Conservation (phyloP, 2,797 vertebrate species). For the Setipinna tenuifilis region DNA sequence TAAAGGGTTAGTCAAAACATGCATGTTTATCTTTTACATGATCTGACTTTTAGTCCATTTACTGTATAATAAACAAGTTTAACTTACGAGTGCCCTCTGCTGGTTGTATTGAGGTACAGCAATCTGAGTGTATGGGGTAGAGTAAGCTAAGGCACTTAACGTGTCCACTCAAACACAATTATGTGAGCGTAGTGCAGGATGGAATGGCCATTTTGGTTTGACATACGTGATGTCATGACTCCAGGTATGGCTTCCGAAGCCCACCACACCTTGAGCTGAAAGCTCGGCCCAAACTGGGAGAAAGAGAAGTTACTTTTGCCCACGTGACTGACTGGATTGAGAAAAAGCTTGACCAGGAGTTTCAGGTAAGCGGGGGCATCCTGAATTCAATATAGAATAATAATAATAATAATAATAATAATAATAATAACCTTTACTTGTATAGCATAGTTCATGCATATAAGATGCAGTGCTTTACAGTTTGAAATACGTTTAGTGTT, state of each 20-base stretch:
- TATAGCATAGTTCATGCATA: too few relatives aligned
- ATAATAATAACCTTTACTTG: too few relatives aligned
- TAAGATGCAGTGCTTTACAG: too few relatives aligned
- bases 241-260: slow-evolving; percentile 94
- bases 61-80: neutral
- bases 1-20: neutral
- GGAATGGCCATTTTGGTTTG: neutral
- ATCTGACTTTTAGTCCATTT: neutral
- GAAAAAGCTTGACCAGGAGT: slow-evolving; percentile 96
- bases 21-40: neutral
- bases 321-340: slow-evolving; percentile 99
- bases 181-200: neutral
- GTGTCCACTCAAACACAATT: neutral
- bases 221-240: neutral
- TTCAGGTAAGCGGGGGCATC: slow-evolving; percentile 82
- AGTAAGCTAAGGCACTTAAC: neutral
- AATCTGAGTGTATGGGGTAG: neutral
- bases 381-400: neutral
- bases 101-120: neutral
- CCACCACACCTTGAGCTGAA: slow-evolving; percentile 94
- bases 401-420: too few relatives aligned
- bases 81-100: slow-evolving; percentile 17
- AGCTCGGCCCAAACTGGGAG: slow-evolving; percentile 95
- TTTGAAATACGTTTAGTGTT: too few relatives aligned
- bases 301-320: slow-evolving; percentile 94